Percentiles rank a stretch among this genome's conserved stretches.
These are phyloP conservation scores for Epinephelus awoara DNA, from an alignment of 2,797 vertebrate genomes.

Conservation along the genomic window DNA sequence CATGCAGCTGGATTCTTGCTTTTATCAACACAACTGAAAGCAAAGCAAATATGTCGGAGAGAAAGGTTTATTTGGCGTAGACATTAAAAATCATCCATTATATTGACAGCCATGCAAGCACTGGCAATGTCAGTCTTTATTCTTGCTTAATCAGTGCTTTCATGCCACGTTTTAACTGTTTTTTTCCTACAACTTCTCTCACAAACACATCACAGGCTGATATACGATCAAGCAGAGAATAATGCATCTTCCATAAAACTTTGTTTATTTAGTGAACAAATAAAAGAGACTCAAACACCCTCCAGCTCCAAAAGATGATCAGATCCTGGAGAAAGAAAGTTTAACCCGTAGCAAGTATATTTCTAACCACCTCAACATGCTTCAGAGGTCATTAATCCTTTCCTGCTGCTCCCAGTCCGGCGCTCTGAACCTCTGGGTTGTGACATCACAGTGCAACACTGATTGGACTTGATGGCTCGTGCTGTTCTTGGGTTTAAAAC, in stretches of 20 bases:
- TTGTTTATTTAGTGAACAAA: slow-evolving; percentile 61
- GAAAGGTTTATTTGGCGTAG: slow-evolving; percentile 70
- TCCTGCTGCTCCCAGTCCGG: slow-evolving; percentile 59
- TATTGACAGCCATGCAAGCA: slow-evolving; percentile 72
- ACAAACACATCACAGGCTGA: slow-evolving; percentile 50
- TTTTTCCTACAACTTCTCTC: slow-evolving; percentile 31
- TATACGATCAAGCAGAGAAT: slow-evolving; percentile 46
- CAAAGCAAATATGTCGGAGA: slow-evolving; percentile 62
- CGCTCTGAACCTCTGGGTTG: slow-evolving; percentile 56
- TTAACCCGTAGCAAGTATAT: slow-evolving; percentile 45
- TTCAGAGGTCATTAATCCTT: slow-evolving; percentile 62
- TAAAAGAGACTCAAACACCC: slow-evolving; percentile 24
- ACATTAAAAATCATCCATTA: slow-evolving; percentile 72
- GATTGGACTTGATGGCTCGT: slow-evolving; percentile 79
- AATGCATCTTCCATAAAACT: slow-evolving; percentile 48
- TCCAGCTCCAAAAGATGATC: slow-evolving; percentile 41
- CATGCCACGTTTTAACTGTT: slow-evolving; percentile 57
- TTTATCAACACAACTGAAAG: slow-evolving; percentile 74
- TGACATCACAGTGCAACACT: slow-evolving; percentile 59
- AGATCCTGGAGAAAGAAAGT: slow-evolving; percentile 32
- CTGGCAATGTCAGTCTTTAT: slow-evolving; percentile 61
- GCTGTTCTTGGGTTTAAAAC: slow-evolving; percentile 76
- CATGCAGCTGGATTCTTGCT: slow-evolving; percentile 64
- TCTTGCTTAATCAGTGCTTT: slow-evolving; percentile 68
- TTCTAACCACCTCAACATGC: slow-evolving; percentile 34